Percentiles rank a stretch among this genome's conserved stretches.
phyloP scores from a whole-genome alignment of 2,888 invertebrate species.

The Plagiodera versicolora region DNA sequence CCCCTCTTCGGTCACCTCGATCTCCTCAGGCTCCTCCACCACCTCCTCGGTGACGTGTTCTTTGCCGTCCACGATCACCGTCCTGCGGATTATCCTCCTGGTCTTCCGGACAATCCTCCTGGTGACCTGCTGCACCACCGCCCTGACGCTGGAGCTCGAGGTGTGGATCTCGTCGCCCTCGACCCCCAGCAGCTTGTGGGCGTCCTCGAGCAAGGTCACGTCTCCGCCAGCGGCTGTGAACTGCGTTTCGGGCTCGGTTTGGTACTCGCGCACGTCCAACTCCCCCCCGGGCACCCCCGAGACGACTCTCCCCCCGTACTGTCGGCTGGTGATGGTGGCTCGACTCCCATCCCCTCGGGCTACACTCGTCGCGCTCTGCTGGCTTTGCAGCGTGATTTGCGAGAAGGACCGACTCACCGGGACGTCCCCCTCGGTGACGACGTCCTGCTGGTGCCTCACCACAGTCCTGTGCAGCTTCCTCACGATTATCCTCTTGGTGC shows the following conservation, averaged over 20 bases:
- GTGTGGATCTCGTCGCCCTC: conserved; percentile 57
- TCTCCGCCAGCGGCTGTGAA: conserved; percentile 62
- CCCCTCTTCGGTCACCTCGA: conserved; percentile 72
- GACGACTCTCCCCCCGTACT: conserved; percentile 66
- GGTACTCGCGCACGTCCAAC: conserved; percentile 67
- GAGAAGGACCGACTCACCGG: conserved; percentile 60
- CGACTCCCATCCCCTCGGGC: conserved; percentile 64
- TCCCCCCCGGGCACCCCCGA: conserved; percentile 67
- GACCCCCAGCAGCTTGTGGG: too few relatives aligned
- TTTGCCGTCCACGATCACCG: conserved; percentile 79
- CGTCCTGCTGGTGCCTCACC: conserved; percentile 66
- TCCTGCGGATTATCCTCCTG: conserved; percentile 72
- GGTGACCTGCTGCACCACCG: conserved; percentile 81
- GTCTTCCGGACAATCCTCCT: conserved; percentile 75
- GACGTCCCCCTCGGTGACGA: conserved; percentile 60
- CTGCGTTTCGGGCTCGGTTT: conserved; percentile 63
- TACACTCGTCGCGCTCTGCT: conserved; percentile 63
- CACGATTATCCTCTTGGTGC: conserved; percentile 77
- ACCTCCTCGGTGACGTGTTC: conserved; percentile 83
- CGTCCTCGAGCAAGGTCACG: too few relatives aligned
- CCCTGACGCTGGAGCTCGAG: conserved; percentile 72
- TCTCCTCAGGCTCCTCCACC: conserved; percentile 80
- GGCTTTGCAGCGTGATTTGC: conserved; percentile 65
- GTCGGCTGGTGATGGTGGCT: conserved; percentile 65
- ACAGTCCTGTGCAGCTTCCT: conserved; percentile 71